Evolutionary conservation across 2,797 vertebrate species (phyloP).

Genomic region (Tragopan temminckii): DNA sequence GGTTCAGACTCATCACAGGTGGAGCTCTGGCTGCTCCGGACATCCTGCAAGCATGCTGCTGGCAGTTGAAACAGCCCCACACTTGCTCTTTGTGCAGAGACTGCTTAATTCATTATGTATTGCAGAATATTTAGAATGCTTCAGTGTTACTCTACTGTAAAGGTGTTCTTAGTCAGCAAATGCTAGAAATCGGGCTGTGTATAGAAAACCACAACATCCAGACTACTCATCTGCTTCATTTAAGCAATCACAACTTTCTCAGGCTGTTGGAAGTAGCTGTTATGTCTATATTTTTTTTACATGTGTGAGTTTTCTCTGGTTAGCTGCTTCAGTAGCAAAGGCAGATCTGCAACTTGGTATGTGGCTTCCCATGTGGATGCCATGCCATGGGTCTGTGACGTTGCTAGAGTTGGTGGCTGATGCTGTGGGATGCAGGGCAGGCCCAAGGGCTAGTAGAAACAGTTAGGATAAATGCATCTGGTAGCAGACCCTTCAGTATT

Average conservation of each 20-base stretch:
- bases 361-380: neutral
- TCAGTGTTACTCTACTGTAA: neutral
- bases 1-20: neutral
- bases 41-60: fast-evolving
- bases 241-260: neutral
- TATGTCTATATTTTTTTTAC: neutral
- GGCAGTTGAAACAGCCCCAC: neutral
- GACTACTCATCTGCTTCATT: constrained; percentile 9
- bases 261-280: neutral
- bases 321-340: neutral
- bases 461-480: neutral
- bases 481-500: neutral
- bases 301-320: neutral
- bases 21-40: neutral
- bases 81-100: neutral
- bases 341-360: neutral
- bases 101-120: neutral
- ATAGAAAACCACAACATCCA: constrained; percentile 3
- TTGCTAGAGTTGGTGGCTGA: neutral
- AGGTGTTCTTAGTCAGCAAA: constrained; percentile 9
- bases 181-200: neutral
- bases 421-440: neutral
- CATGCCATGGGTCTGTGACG: neutral
- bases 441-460: neutral
- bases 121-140: neutral